Evolutionary conservation across 2,113 vertebrate genomes (phyloP), one percentile per base, ranked within the genome.

Genomic region (Murina feae): DNA sequence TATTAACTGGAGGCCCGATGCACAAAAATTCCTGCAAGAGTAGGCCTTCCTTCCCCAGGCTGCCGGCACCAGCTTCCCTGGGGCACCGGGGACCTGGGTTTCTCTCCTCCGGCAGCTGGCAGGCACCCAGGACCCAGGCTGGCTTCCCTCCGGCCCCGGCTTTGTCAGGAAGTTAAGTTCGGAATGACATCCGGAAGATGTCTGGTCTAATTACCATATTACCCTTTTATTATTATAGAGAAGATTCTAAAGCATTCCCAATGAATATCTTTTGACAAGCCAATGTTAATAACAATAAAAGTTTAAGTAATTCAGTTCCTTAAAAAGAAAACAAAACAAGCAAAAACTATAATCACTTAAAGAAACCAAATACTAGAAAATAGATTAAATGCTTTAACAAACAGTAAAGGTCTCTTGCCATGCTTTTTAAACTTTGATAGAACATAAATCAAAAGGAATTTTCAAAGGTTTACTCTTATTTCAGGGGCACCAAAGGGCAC

Each of bases 261-360:
- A 51, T 30, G 17, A 87, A 35, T 55, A 76, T 21, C 42, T 82
- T 82, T 32, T 63, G 37, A 55, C 32, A 85, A 68, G 16, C 23
- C 42, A 68, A 63, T 85, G 91, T 53, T 81, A 93, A 63, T 53
- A 28, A 76, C 18, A 30, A 89, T 58, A 76, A 74, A 93, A 82
- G 12, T 17, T 74, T 85, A 87, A 91, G 89, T 86, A 83, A 90
- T 72, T 87, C n/a, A 76, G 32, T 63, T 85, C 49, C 85, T 83
- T 74, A 94, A 91, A 92, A 89, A 68, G 32, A 68, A 89, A 91
- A 81, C 16, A 85, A 85, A 42, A 90, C 86, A 72, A 92, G 76
- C 30, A 85, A 84, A 94, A 84, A 49, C 12, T 58, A 60, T 4
- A 83, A 49, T 66, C 58, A 51, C 16, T 66, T 82, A 60, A 95